Conservation (phyloP, 2,888 invertebrate species). For the Ethmia dodecea region DNA sequence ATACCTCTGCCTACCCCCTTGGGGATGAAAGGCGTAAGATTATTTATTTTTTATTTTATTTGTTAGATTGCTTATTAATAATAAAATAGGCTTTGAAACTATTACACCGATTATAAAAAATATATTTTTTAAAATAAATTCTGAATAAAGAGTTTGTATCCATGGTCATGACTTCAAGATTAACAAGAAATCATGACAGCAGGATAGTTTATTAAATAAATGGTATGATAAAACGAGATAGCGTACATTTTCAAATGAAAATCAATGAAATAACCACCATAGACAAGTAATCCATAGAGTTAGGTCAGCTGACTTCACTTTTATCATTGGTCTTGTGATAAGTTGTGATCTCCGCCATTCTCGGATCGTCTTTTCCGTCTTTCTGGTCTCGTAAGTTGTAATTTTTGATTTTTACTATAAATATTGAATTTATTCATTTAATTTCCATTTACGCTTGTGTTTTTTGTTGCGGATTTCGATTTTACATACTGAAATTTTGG, state of each 20-base stretch:
- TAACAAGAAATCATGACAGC: no score
- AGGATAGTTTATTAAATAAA: slow-evolving; percentile 7
- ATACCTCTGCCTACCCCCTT: no score
- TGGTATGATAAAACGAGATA: background rate
- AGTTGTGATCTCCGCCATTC: slow-evolving; percentile 75
- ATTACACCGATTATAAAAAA: no score
- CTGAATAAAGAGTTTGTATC: no score
- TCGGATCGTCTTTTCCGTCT: slow-evolving; percentile 71
- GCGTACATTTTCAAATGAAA: slow-evolving; percentile 23
- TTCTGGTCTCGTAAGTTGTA: slow-evolving; percentile 69
- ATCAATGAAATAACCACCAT: slow-evolving; percentile 50
- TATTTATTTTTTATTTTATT: no score
- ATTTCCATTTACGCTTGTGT: slow-evolving; percentile 45
- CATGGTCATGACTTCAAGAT: no score
- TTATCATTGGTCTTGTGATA: slow-evolving; percentile 78
- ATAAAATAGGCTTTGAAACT: no score
- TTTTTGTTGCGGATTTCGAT: slow-evolving; percentile 31
- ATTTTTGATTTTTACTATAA: slow-evolving; percentile 37
- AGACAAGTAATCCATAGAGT: slow-evolving; percentile 57
- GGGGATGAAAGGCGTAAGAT: no score
- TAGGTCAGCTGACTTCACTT: slow-evolving; percentile 74
- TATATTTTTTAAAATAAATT: no score
- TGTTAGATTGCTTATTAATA: no score
- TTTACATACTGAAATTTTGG: slow-evolving; percentile 29
- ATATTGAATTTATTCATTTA: slow-evolving; percentile 28